phyloP scores from a whole-genome alignment of 2,888 invertebrate species.

The Gasteruption jaculator region DNA sequence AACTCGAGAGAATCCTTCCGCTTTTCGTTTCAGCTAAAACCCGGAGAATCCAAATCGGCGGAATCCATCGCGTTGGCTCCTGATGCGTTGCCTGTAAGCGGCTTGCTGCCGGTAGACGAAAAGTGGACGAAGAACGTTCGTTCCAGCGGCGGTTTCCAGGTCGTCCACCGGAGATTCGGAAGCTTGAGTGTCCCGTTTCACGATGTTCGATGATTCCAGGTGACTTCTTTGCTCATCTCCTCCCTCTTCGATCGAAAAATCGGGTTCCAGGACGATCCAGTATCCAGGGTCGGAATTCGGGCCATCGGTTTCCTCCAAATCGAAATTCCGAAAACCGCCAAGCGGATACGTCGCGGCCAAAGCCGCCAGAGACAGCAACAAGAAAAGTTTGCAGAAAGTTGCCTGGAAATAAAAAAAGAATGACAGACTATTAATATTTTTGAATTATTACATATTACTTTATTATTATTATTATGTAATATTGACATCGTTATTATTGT shows the following conservation, averaged over 20 bases:
- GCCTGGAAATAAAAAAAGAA: too few species aligned
- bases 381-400: too few species aligned
- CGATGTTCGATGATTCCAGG: background rate
- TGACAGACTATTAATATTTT: too few species aligned
- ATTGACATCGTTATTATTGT: too few species aligned
- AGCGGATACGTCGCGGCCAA: background rate
- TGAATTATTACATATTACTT: too few species aligned
- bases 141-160: slow-evolving; percentile 45
- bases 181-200: too few species aligned
- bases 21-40: too few species aligned
- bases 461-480: too few species aligned
- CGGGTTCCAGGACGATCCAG: background rate
- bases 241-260: slow-evolving; percentile 7
- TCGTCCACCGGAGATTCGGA: slow-evolving; percentile 26
- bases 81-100: slow-evolving; percentile 42
- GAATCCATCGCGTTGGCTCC: too few species aligned
- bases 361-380: too few species aligned
- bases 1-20: too few species aligned
- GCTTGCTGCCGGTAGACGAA: slow-evolving; percentile 47
- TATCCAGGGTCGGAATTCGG: slow-evolving; percentile 8
- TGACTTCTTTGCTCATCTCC: slow-evolving; percentile 6
- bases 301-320: slow-evolving; percentile 21
- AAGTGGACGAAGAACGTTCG: slow-evolving; percentile 43
- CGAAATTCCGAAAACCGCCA: background rate
- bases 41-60: too few species aligned